Percentiles rank a stretch among this genome's conserved stretches.
These are phyloP conservation scores for Petrocephalus sullivani DNA, from an alignment of 2,797 vertebrate genomes.

Conservation along the genomic window DNA sequence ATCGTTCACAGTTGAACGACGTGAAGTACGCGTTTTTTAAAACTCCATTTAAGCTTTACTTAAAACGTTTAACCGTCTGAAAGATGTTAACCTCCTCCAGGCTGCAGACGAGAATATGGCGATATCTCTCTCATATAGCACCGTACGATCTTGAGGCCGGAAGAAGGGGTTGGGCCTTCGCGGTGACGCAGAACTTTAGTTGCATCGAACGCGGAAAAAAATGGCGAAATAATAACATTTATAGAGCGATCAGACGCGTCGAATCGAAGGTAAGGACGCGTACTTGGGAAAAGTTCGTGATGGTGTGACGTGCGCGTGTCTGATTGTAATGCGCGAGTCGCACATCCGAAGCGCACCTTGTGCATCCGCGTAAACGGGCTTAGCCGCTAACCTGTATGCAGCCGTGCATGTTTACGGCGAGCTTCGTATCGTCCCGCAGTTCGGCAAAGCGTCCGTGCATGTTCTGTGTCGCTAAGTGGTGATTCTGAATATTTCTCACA, in stretches of 20 bases:
- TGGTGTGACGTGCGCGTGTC: background rate
- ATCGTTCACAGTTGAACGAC: background rate
- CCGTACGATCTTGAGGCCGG: background rate
- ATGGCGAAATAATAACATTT: constrained; percentile 21
- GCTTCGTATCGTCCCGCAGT: background rate
- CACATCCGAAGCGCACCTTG: background rate
- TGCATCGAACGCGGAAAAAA: constrained; percentile 16
- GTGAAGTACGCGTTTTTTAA: background rate
- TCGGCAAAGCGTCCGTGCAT: background rate
- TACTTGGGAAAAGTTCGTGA: background rate
- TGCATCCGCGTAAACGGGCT: background rate
- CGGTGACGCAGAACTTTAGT: constrained; percentile 15
- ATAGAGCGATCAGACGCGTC: background rate
- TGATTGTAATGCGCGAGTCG: background rate
- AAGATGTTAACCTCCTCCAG: background rate
- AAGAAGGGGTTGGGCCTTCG: background rate
- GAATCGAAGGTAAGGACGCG: background rate
- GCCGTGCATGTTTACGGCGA: background rate
- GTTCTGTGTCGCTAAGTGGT: background rate
- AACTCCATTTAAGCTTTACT: background rate
- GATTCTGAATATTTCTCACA: background rate
- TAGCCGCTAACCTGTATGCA: background rate
- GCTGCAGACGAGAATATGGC: background rate
- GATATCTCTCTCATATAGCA: background rate
- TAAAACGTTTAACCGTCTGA: background rate